Percentiles rank a stretch among this genome's conserved stretches.
These are phyloP conservation scores for Pseudorectes ferrugineus DNA, from an alignment of 2,113 vertebrate species.

Conservation along the genomic window DNA sequence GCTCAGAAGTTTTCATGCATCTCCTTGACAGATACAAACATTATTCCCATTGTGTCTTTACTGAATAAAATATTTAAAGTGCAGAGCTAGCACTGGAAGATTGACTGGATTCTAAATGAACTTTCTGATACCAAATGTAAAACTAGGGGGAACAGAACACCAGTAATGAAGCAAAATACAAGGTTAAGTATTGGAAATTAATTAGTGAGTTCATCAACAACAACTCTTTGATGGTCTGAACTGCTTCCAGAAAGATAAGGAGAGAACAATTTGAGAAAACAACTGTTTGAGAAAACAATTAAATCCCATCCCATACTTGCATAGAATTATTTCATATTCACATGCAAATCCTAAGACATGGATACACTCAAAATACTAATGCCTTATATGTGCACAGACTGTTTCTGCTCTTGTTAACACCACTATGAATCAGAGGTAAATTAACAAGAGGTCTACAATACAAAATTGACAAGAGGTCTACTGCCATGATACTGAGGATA, in stretches of 20 bases:
- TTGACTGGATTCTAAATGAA: constrained; percentile 76
- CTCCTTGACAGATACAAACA: constrained; percentile 66
- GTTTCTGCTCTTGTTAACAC: neutral
- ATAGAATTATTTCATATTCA: constrained; percentile 78
- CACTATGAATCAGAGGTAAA: neutral
- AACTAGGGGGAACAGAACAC: constrained; percentile 63
- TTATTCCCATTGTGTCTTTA: constrained; percentile 67
- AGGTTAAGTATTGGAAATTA: constrained; percentile 77
- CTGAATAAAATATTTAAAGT: constrained; percentile 71
- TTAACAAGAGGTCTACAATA: neutral
- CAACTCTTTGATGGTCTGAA: constrained; percentile 75
- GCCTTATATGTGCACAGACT: neutral
- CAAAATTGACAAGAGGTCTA: neutral
- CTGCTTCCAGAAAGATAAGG: constrained; percentile 79
- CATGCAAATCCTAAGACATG: constrained; percentile 69
- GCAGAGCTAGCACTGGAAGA: constrained; percentile 57
- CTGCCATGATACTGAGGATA: neutral
- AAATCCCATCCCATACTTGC: constrained; percentile 68
- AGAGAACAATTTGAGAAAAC: constrained; percentile 21
- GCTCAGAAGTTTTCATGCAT: constrained; percentile 45
- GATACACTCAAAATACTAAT: constrained; percentile 66
- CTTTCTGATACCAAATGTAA: constrained; percentile 66
- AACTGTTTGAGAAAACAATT: constrained; percentile 76
- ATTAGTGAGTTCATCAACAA: constrained; percentile 75
- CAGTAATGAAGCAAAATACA: constrained; percentile 67